Evolutionary conservation across 2,113 vertebrate species (phyloP), one percentile per base, ranked within the genome.

Genomic region (Abramis brama): DNA sequence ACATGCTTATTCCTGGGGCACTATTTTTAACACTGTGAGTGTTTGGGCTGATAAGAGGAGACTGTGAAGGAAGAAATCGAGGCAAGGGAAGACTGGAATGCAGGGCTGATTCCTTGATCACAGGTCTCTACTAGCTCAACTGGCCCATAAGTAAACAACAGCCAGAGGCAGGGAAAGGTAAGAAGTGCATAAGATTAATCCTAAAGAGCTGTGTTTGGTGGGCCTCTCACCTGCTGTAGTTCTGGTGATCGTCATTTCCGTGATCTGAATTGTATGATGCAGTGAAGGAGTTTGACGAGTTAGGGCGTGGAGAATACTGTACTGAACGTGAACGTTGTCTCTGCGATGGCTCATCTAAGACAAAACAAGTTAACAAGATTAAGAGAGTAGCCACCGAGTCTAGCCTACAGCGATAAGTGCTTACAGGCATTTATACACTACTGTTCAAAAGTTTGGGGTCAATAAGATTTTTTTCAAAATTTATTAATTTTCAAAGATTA

Each of bases 251-350:
- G 12, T 94, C 93, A 21, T 91, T 92, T 77, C 91, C 64, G 6
- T 93, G 93, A 85, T 94, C 93, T 17, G 89, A 83, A 62, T 70
- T 89, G 88, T 90, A 94, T 50, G 93, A 91, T 52, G 91, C 82
- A 43, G 91, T 84, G 83, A 97, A 94, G 59, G 96, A 96, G 30
- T 96, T 97, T 1, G 96, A 95, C 1, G 96, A 96, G 87, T 94
- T 95, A 27, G 93, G 94, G 85, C 95, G 94, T n/a, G 97, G 97
- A 50, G 97, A 98, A 89, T 95, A 96, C 90, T 97, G 97, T 0
- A 95, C 93, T 5, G 97, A 97, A 87, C 93, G 93, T 47, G 96
- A 95, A 79, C 95, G 94, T 79, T 95, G 94, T 92, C 96, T 95
- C 83, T 97, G 94, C n/a, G 90, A 88, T 0, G 95, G 89, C 0